Conservation (phyloP, 92 coral and sea anemone genomes). For the Porites evermanni region DNA sequence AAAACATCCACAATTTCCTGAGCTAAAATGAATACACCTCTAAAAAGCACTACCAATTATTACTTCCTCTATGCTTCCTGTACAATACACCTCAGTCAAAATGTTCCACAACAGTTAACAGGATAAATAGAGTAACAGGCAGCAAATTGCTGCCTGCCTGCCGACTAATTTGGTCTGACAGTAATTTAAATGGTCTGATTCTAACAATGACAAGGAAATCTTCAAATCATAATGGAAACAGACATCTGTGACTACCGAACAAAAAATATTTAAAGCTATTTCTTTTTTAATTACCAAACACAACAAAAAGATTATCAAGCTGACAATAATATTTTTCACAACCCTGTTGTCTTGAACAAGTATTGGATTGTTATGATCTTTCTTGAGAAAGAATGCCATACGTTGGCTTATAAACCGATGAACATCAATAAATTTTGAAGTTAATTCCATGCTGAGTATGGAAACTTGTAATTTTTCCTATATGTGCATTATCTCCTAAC, state of each 20-base stretch:
- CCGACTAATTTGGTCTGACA: too few relatives aligned
- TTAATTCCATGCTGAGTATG: too few relatives aligned
- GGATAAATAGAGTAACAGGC: too few relatives aligned
- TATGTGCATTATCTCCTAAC: neutral
- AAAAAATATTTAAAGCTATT: neutral
- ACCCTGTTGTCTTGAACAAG: neutral
- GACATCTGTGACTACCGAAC: neutral
- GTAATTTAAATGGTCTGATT: neutral
- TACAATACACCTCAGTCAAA: neutral
- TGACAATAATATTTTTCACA: neutral
- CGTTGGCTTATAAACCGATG: too few relatives aligned
- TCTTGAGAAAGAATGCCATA: neutral
- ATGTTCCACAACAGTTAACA: too few relatives aligned
- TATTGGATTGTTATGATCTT: neutral
- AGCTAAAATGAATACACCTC: neutral
- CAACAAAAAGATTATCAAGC: neutral
- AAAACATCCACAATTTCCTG: neutral
- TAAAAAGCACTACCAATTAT: neutral
- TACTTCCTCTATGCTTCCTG: conserved; percentile 20
- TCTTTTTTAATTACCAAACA: conserved; percentile 3
- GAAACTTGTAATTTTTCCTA: too few relatives aligned
- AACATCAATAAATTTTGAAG: too few relatives aligned
- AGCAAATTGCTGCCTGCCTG: too few relatives aligned
- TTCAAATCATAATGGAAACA: neutral
- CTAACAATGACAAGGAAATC: conserved; percentile 2